Evolutionary conservation across 2,113 vertebrate species (phyloP).

Genomic region (Prochilodus magdalenae): DNA sequence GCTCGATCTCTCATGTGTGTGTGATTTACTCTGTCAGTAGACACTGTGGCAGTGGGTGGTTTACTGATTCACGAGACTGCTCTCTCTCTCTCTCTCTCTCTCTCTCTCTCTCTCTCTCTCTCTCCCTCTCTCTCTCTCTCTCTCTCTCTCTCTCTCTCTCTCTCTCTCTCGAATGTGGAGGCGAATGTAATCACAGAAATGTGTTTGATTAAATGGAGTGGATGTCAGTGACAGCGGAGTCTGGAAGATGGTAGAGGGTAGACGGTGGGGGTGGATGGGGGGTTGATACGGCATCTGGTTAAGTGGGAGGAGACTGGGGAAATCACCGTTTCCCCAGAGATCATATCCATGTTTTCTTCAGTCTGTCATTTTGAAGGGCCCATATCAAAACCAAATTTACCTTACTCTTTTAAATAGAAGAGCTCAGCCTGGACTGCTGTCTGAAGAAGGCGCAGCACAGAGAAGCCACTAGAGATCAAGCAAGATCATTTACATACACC

Average conservation of each 20-base stretch:
- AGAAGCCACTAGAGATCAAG: too few relatives aligned
- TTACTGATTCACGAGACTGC: constrained; percentile 45
- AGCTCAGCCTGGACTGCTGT: background rate
- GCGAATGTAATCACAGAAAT: constrained; percentile 58
- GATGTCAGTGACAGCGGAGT: constrained; percentile 53
- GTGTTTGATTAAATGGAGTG: constrained; percentile 61
- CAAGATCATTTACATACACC: too few relatives aligned
- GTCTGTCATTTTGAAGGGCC: constrained; percentile 26
- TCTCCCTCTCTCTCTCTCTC: constrained; percentile 4
- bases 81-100: constrained; percentile 43
- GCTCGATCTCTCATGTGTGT: constrained; percentile 49
- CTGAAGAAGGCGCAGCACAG: background rate
- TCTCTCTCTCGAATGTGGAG: constrained; percentile 51
- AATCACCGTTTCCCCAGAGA: constrained; percentile 46
- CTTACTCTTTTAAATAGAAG: background rate
- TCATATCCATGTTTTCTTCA: constrained; percentile 19
- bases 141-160: constrained; percentile 34
- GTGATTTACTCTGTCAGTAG: constrained; percentile 53
- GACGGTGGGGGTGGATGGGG: background rate
- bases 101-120: constrained; percentile 33
- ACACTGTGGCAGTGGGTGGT: constrained; percentile 48
- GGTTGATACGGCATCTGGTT: constrained; percentile 37
- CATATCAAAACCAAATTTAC: background rate
- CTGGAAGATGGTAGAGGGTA: constrained; percentile 38
- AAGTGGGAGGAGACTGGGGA: constrained; percentile 55